Percentiles rank a stretch among this genome's conserved stretches.
Conservation (phyloP, 2,113 vertebrate species). For the Oncorhynchus keta region DNA sequence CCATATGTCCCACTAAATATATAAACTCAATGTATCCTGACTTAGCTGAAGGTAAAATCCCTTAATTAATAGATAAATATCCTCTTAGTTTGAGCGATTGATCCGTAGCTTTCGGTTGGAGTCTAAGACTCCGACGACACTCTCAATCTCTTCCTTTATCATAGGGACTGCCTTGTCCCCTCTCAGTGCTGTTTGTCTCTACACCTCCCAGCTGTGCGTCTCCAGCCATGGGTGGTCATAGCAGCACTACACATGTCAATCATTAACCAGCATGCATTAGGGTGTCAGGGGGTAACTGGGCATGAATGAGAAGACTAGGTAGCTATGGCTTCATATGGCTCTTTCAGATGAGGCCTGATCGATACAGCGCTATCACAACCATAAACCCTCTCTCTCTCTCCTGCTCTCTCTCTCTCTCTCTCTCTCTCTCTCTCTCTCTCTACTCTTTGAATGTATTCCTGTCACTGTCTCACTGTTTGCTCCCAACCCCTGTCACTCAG, state of each 20-base stretch:
- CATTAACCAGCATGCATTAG: slow-evolving; percentile 14
- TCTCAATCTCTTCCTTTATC: background rate
- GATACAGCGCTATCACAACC: background rate
- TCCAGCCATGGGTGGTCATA: slow-evolving; percentile 1
- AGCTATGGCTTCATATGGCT: background rate
- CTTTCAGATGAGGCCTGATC: background rate
- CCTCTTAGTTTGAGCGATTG: background rate
- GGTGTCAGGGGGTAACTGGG: background rate
- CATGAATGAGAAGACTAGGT: background rate
- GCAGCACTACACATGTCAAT: slow-evolving; percentile 20
- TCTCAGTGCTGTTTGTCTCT: background rate
- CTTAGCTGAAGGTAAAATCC: background rate
- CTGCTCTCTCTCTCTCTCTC: background rate
- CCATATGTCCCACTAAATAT: background rate
- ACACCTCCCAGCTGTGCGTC: background rate
- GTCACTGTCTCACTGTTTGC: background rate
- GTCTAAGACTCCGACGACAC: background rate
- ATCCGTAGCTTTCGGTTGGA: background rate
- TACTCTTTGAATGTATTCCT: no score
- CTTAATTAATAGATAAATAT: background rate
- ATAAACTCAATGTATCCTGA: background rate
- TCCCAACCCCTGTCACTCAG: background rate
- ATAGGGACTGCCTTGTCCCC: background rate
- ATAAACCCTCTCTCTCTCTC: background rate
- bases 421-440: background rate